Evolutionary conservation across 2,113 vertebrate species (phyloP), one percentile per base, ranked within the genome.

Genomic region (Prochilodus magdalenae): DNA sequence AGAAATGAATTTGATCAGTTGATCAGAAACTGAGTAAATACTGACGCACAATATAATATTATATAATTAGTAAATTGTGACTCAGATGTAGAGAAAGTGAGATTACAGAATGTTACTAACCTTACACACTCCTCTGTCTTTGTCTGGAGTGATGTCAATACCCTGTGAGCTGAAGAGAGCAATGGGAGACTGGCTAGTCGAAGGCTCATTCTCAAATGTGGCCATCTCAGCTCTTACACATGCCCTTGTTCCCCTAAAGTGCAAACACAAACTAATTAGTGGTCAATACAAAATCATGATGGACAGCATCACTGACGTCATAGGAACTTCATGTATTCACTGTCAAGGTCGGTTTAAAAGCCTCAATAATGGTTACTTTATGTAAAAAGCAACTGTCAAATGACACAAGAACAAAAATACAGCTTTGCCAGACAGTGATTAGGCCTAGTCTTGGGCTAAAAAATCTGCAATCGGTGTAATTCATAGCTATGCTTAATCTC

Each of bases 111-210:
- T 65, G 63, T 80, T 36, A 85, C 60, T 76, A 53, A 97, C 97
- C 97, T 99, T 99, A 71, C 96, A 90, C 27, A 99, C 96, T 16
- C 97, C 97, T 82, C 92, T 84, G 86, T 99, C 97, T 89, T 91
- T 94, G 74, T 89, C 94, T 0, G 93, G 85, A 0, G 96, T 97
- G 84, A 99, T 89, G 87, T 98, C 97, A 55, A 94, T 91, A 62
- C 96, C 97, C 0, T 92, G 93, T 72, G 93, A 91, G 0, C 91
- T 89, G 66, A 98, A 94, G 57, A 90, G 83, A 0, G 89, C 90
- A 6, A 90, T 85, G 71, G 93, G 90, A 74, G 91, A 91, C 75
- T 93, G 93, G 76, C 91, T 94, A 71, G 94, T 94, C 4, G 93
- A 91, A 72, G 92, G 93, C 83, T 93, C 88, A 86, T 95, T 94